phyloP scores from a whole-genome alignment of 2,888 invertebrate genomes.

The Pachycephus smyrnensis region DNA sequence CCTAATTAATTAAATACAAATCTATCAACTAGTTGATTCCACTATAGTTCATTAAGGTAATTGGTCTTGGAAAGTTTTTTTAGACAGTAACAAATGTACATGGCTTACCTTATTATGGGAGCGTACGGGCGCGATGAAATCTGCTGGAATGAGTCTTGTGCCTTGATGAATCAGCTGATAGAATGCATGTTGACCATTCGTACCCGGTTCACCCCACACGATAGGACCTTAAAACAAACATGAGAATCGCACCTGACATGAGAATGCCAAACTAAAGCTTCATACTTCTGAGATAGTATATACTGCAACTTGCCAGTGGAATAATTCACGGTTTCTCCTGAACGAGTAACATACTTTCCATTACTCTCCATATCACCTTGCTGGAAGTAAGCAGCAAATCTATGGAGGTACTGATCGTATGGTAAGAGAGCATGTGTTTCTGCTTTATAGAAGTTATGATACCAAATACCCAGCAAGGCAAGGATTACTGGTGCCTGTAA shows the following conservation, averaged over 20 bases:
- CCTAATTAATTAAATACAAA: conserved; percentile 36
- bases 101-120: conserved; percentile 78
- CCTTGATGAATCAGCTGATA: conserved; percentile 99
- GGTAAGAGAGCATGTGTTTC: conserved; percentile 97
- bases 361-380: conserved; percentile 99
- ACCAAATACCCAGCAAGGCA: conserved; percentile 94
- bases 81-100: neutral
- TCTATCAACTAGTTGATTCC: neutral
- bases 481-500: conserved; percentile 90
- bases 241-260: neutral
- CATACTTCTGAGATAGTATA: neutral
- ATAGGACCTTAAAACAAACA: conserved; percentile 54
- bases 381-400: conserved; percentile 99
- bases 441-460: conserved; percentile 92
- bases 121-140: conserved; percentile 94
- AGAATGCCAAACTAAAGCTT: neutral
- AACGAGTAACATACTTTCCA: conserved; percentile 90
- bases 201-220: conserved; percentile 97
- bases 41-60: conserved; percentile 2
- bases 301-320: conserved; percentile 65
- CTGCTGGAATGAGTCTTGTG: conserved; percentile 91
- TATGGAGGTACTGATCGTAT: conserved; percentile 98
- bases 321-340: conserved; percentile 72
- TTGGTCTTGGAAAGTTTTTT: neutral
- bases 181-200: conserved; percentile 99